Evolutionary conservation across 2,797 vertebrate genomes (phyloP), one percentile per base, ranked within the genome.

Genomic region (Acanthis flammea): DNA sequence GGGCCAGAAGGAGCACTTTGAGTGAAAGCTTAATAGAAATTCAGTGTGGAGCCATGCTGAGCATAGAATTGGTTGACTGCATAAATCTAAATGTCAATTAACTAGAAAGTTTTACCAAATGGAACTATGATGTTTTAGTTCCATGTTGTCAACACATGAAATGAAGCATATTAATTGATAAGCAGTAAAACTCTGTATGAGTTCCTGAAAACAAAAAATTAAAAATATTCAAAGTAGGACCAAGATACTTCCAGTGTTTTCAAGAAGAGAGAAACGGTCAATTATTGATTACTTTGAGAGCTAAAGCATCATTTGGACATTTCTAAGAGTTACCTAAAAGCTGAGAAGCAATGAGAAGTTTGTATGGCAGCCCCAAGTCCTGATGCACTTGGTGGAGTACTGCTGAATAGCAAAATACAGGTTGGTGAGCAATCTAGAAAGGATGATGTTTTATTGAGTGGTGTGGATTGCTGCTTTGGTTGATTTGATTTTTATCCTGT

Each of bases 1-100:
- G 37, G 70, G 39, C 70, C 87, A 55, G 79, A 63, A 89, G 48
- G 57, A 91, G 62, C 55, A 57, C 51, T 53, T 88, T 80, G 89
- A 90, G 33, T 92, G 89, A 86, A 91, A 86, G 73, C 53, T 72
- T 84, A 63, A 91, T 73, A 79, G 70, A 86, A 96, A 88, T 75
- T 63, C 78, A 66, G 41, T n/a, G 41, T 48, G 78, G 58, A 88
- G 27, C 79, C 77, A 50, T 78, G 85, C 92, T 93, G 89, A 88
- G 92, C 73, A 30, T 10, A 14, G 89, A 91, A 90, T 84, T 92
- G 70, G 47, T 88, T 86, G 62, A 47, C 70, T 18, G 8, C 79
- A 61, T 84, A 72, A 86, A 84, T 88, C 58, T 90, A 86, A 93
- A 88, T 94, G 92, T 86, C 95, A 91, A 86, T 86, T 90, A 95